These are phyloP conservation scores for Limosa lapponica DNA, from an alignment of 2,797 vertebrate genomes.

Conservation along the genomic window DNA sequence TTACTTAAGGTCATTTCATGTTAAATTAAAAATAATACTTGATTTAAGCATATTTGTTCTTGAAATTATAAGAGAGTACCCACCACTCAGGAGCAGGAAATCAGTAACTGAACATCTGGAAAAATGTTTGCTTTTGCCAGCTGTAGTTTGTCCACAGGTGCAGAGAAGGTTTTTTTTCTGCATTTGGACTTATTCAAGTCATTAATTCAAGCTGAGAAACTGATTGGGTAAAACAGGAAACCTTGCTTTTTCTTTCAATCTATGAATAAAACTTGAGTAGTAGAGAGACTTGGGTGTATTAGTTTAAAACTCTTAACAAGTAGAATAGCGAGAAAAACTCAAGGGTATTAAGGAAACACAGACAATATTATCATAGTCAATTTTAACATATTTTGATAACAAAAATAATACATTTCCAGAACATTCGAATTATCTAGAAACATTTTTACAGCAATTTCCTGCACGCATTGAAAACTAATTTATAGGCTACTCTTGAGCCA, in stretches of 20 bases:
- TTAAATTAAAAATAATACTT: slow-evolving; percentile 32
- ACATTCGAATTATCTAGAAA: neutral
- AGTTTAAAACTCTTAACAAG: neutral
- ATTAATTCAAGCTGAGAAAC: neutral
- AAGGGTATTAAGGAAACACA: neutral
- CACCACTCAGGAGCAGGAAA: neutral
- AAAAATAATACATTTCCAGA: neutral
- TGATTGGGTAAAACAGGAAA: neutral
- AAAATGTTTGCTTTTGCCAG: slow-evolving; percentile 55
- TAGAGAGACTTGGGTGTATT: neutral
- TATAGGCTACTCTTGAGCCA: neutral
- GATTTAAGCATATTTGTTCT: neutral
- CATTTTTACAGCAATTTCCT: neutral
- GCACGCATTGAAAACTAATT: neutral
- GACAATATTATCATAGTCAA: neutral
- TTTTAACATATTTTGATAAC: neutral
- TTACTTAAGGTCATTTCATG: neutral
- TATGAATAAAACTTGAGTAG: neutral
- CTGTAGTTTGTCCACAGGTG: slow-evolving; percentile 51
- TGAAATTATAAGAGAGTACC: neutral
- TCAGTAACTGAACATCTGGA: neutral
- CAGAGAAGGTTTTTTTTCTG: neutral
- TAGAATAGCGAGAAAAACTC: neutral
- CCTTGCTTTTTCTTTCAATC: neutral
- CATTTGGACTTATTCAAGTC: neutral